Percentiles rank a stretch among this genome's conserved stretches.
Conservation (phyloP, 2,113 vertebrate species). For the Ageneiosus marmoratus region DNA sequence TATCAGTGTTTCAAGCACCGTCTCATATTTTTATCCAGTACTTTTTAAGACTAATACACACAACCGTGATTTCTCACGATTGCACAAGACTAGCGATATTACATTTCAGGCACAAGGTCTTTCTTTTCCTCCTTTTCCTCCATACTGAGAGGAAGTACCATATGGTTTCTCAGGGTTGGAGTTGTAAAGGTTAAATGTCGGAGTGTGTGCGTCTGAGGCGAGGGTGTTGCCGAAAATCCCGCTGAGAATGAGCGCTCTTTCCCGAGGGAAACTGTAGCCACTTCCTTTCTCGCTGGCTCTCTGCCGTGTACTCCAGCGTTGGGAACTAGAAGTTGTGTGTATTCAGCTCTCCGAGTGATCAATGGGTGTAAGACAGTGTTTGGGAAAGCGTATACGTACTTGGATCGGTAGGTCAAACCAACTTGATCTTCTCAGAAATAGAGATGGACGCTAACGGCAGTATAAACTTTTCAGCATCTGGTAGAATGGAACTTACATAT, state of each 20-base stretch:
- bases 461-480: conserved; percentile 7
- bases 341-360: background rate
- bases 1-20: conserved; percentile 19
- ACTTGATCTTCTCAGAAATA: background rate
- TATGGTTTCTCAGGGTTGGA: conserved; percentile 46
- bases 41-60: conserved; percentile 6
- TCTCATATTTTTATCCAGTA: background rate
- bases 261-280: conserved; percentile 68
- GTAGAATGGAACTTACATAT: background rate
- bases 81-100: conserved; percentile 25
- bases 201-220: conserved; percentile 26
- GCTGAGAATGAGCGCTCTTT: conserved; percentile 59
- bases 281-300: conserved; percentile 57
- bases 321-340: conserved; percentile 10
- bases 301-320: background rate
- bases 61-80: conserved; percentile 38
- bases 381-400: background rate
- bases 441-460: background rate
- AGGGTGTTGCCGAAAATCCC: conserved; percentile 59
- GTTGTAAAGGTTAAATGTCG: conserved; percentile 35
- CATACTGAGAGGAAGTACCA: conserved; percentile 39
- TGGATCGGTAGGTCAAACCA: background rate
- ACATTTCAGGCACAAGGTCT: background rate
- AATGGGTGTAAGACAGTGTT: background rate
- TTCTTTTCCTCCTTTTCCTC: conserved; percentile 2